Evolutionary conservation across 2,797 vertebrate species (phyloP).

Genomic region (Rhynchotus rufescens): DNA sequence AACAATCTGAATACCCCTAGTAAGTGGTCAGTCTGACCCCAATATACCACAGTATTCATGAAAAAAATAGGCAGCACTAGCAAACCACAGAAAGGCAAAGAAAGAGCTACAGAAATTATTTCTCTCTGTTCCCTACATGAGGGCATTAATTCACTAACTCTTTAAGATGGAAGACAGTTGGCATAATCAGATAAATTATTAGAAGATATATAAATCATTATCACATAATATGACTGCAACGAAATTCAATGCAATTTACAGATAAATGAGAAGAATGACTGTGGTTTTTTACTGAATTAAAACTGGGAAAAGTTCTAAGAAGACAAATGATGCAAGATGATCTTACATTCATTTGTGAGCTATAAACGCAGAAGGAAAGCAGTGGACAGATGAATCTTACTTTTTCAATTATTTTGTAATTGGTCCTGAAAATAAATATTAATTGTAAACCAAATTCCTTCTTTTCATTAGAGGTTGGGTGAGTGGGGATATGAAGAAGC

Average conservation of each 20-base stretch:
- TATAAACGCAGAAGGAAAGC: slow-evolving; percentile 64
- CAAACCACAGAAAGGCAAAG: slow-evolving; percentile 34
- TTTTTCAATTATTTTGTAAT: slow-evolving; percentile 63
- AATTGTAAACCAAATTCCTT: slow-evolving; percentile 63
- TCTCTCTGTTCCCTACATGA: slow-evolving; percentile 59
- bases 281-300: slow-evolving; percentile 84
- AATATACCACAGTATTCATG: slow-evolving; percentile 18
- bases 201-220: slow-evolving; percentile 80
- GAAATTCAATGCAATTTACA: slow-evolving; percentile 82
- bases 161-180: slow-evolving; percentile 75
- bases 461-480: slow-evolving; percentile 67
- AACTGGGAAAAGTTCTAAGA: slow-evolving; percentile 79
- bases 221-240: slow-evolving; percentile 78
- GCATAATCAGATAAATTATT: slow-evolving; percentile 83
- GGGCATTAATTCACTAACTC: slow-evolving; percentile 73
- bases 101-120: slow-evolving; percentile 64
- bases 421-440: slow-evolving; percentile 57
- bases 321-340: slow-evolving; percentile 82
- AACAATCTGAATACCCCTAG: slow-evolving; percentile 43
- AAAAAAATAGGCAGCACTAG: slow-evolving; percentile 2
- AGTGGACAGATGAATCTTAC: slow-evolving; percentile 66
- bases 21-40: slow-evolving; percentile 26
- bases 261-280: slow-evolving; percentile 85
- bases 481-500: slow-evolving; percentile 35
- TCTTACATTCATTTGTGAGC: slow-evolving; percentile 69